Evolutionary conservation across 2,888 invertebrate genomes (phyloP).

Genomic region (Panzeria rudis): DNA sequence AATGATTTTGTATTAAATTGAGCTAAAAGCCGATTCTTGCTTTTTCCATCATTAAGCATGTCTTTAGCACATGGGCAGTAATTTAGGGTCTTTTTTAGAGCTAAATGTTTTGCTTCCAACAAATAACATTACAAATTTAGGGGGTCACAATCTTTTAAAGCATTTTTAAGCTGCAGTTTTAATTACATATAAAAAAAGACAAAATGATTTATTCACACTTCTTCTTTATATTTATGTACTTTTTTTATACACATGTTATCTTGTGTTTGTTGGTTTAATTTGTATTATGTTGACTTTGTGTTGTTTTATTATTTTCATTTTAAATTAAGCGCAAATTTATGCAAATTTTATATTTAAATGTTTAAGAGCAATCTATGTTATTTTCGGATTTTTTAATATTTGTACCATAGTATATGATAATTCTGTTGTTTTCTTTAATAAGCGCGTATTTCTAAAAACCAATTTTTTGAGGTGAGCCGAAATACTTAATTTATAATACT

Average conservation of each 20-base stretch:
- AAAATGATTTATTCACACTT: slow-evolving; percentile 23
- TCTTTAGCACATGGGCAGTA: slow-evolving; percentile 38
- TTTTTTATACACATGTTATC: not conserved
- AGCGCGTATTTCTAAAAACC: too few species aligned
- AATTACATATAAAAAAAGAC: slow-evolving; percentile 31
- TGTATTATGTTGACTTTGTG: not conserved
- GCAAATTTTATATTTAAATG: slow-evolving; percentile 52
- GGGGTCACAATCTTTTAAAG: slow-evolving; percentile 44
- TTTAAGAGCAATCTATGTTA: slow-evolving; percentile 44
- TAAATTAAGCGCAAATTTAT: slow-evolving; percentile 46
- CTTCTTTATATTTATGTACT: not conserved
- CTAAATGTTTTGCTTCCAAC: slow-evolving; percentile 1
- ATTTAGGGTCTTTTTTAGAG: slow-evolving; percentile 7
- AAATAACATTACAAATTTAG: slow-evolving; percentile 57
- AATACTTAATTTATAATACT: too few species aligned
- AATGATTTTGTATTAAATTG: slow-evolving; percentile 52
- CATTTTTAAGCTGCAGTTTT: slow-evolving; percentile 39
- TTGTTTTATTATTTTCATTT: slow-evolving; percentile 3
- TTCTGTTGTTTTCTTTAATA: too few species aligned
- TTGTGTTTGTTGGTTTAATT: slow-evolving; percentile 14
- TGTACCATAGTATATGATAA: slow-evolving; percentile 6
- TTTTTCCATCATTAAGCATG: slow-evolving; percentile 51
- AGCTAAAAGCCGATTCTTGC: slow-evolving; percentile 50
- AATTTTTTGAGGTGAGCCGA: too few species aligned
- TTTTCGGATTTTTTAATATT: slow-evolving; percentile 28